These are phyloP conservation scores for Dendrolimus punctatus DNA, from an alignment of 1,140 invertebrate genomes.

Conservation along the genomic window DNA sequence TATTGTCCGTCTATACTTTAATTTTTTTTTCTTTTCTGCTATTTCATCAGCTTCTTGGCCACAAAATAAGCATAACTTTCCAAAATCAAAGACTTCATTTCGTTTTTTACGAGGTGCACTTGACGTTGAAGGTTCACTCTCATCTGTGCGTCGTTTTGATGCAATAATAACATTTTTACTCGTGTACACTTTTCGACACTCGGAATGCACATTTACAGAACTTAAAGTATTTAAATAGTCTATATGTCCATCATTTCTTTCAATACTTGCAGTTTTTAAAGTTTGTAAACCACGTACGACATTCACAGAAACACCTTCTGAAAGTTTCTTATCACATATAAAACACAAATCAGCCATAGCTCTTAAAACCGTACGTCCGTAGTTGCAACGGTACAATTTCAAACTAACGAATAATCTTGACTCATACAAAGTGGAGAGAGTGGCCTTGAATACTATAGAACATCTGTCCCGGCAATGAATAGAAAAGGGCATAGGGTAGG, in stretches of 20 bases:
- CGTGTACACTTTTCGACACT: conserved; percentile 37
- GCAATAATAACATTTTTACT: conserved; percentile 32
- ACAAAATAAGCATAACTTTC: conserved; percentile 40
- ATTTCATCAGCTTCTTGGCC: conserved; percentile 33
- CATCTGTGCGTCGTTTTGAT: conserved; percentile 32
- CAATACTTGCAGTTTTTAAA: conserved; percentile 48
- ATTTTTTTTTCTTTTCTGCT: conserved; percentile 32
- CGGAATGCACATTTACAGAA: conserved; percentile 40
- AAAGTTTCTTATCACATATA: too few relatives aligned
- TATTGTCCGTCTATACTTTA: conserved; percentile 37
- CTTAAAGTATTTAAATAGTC: conserved; percentile 42
- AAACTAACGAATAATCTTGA: too few relatives aligned
- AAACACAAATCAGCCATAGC: too few relatives aligned
- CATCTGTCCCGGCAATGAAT: too few relatives aligned
- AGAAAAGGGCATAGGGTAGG: too few relatives aligned
- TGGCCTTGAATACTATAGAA: too few relatives aligned
- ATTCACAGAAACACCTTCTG: too few relatives aligned
- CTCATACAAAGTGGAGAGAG: too few relatives aligned
- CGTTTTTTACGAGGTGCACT: conserved; percentile 36
- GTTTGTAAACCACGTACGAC: conserved; percentile 37
- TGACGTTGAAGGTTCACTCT: conserved; percentile 24
- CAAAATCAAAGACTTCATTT: conserved; percentile 37
- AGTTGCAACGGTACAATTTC: too few relatives aligned
- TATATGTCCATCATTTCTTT: conserved; percentile 41
- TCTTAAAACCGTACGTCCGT: too few relatives aligned